Conservation (phyloP, 2,888 invertebrate genomes). For the Chydorus sphaericus region DNA sequence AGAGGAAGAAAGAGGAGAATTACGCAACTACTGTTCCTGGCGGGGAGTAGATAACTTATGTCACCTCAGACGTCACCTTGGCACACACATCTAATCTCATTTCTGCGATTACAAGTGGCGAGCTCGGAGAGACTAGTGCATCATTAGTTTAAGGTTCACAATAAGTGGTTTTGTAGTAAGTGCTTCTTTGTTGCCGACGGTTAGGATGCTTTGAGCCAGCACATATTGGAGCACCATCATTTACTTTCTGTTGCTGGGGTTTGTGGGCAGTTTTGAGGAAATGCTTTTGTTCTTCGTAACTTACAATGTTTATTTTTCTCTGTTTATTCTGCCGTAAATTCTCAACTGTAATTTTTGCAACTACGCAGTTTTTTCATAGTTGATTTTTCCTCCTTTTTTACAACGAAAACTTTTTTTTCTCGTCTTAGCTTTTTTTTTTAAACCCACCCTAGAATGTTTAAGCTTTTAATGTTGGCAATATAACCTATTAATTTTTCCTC, state of each 20-base stretch:
- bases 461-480: too few species aligned
- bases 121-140: constrained; percentile 77
- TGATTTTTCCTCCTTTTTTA: too few species aligned
- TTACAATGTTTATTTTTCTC: too few species aligned
- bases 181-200: constrained; percentile 78
- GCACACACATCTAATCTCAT: constrained; percentile 83
- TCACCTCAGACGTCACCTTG: constrained; percentile 74
- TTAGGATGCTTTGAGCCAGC: constrained; percentile 57
- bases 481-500: too few species aligned
- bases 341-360: not conserved
- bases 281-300: too few species aligned
- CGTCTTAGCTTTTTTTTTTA: too few species aligned
- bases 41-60: constrained; percentile 90
- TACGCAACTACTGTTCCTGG: constrained; percentile 81
- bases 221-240: constrained; percentile 40
- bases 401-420: too few species aligned
- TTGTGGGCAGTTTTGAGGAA: not conserved
- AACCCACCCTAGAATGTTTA: too few species aligned
- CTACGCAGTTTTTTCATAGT: too few species aligned
- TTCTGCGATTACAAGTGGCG: constrained; percentile 85
- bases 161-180: constrained; percentile 75
- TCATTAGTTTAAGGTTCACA: constrained; percentile 80
- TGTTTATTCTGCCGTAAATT: too few species aligned
- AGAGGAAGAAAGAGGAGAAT: constrained; percentile 44
- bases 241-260: constrained; percentile 23